These are phyloP conservation scores for Pristionchus entomophagus DNA, from an alignment of 2,888 invertebrate species.

Conservation along the genomic window DNA sequence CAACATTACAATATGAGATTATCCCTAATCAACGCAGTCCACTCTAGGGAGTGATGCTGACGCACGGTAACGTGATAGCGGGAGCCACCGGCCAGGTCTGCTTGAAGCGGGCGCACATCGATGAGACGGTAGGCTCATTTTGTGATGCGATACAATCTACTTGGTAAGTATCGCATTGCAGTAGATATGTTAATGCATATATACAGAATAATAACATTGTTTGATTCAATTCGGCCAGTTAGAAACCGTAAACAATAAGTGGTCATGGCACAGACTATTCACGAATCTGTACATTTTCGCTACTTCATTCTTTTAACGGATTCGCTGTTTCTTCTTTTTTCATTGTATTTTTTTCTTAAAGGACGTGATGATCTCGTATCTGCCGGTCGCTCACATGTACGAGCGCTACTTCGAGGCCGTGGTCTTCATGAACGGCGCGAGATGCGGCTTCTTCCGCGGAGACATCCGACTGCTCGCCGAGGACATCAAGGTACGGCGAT, in stretches of 20 bases:
- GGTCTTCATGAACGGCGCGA: constrained; percentile 68
- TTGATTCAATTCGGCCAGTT: too few species aligned
- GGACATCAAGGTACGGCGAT: constrained; percentile 84
- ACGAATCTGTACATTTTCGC: too few species aligned
- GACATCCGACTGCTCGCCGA: constrained; percentile 87
- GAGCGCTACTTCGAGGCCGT: constrained; percentile 82
- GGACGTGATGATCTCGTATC: constrained; percentile 85
- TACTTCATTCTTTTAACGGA: too few species aligned
- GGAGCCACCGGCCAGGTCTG: constrained; percentile 69
- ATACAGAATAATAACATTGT: too few species aligned
- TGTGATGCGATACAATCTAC: too few species aligned
- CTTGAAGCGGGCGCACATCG: constrained; percentile 66
- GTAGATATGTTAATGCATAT: too few species aligned
- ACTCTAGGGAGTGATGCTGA: constrained; percentile 94
- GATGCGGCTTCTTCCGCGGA: constrained; percentile 81
- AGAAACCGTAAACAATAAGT: too few species aligned
- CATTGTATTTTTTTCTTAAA: too few species aligned
- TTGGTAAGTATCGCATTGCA: too few species aligned
- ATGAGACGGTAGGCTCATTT: constrained; percentile 43
- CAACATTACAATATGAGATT: too few species aligned
- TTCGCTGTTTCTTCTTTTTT: too few species aligned
- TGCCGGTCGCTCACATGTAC: constrained; percentile 97
- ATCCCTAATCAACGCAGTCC: constrained; percentile 52
- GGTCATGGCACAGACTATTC: too few species aligned
- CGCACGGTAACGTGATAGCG: constrained; percentile 85